These are phyloP conservation scores for Leptocoma aspasia DNA, from an alignment of 2,113 vertebrate species.

Conservation along the genomic window DNA sequence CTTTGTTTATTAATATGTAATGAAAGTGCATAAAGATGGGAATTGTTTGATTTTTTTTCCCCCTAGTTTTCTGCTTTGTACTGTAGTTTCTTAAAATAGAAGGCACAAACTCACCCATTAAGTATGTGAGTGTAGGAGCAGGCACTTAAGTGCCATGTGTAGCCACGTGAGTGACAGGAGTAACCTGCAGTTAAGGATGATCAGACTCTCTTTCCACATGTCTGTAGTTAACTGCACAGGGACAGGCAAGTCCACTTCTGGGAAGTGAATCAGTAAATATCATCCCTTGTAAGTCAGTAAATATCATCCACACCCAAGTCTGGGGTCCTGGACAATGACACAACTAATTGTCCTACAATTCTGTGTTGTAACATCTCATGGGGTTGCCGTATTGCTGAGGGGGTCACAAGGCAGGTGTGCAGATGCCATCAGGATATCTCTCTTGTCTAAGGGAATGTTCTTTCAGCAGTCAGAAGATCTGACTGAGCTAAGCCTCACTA, in stretches of 20 bases:
- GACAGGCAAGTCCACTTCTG: neutral
- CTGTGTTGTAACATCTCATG: neutral
- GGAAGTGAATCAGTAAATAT: too few species aligned
- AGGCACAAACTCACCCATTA: neutral
- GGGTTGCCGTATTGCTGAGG: neutral
- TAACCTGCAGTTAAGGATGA: neutral
- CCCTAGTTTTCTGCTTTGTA: neutral
- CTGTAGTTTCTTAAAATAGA: neutral
- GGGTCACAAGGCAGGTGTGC: neutral
- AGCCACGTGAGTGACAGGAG: neutral
- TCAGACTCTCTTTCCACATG: neutral
- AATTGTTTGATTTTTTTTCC: neutral
- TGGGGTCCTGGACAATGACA: neutral
- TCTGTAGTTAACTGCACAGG: neutral
- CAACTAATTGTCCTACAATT: neutral
- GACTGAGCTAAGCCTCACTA: neutral
- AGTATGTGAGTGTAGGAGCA: neutral
- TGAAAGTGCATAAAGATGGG: neutral
- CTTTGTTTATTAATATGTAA: neutral
- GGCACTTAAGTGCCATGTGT: neutral
- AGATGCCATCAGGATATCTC: neutral
- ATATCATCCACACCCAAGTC: constrained; percentile 1
- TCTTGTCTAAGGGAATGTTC: neutral
- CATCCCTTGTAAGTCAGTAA: constrained; percentile 7
- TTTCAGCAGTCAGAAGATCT: neutral